Evolutionary conservation across 2,888 invertebrate genomes (phyloP), one percentile per base, ranked within the genome.

Genomic region (Dryocosmus kuriphilus): DNA sequence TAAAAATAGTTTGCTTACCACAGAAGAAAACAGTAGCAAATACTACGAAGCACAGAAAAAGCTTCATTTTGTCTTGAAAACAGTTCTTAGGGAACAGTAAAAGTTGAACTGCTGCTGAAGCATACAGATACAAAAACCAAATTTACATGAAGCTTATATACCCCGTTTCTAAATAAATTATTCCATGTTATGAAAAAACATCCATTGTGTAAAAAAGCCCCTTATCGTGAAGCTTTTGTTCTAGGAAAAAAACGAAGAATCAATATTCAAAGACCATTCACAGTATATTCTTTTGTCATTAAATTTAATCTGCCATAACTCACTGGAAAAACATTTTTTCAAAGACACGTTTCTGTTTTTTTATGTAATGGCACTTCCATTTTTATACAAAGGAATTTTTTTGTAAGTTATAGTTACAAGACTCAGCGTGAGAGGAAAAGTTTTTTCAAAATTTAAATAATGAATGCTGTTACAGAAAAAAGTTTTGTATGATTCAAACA

Each of bases 81-180:
- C 6, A n/a, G 51, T n/a, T 51, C n/a, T 8, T 51, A 51, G 19
- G 8, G n/a, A 7, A 51, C n/a, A 1, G 8, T n/a, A 1, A 8
- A n/a, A 7, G 6, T 41, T 41, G 51, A 51, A n/a, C 51, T 51
- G 19, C n/a, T 51, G 7, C 19, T 35, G 35, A 35, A 5, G 51
- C 51, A 19, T n/a, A n/a, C 51, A 7, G n/a, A 46, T 46, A n/a
- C n/a, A 51, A 51, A 7, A 51, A n/a, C 14, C 6, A 51, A 51
- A 51, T 51, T n/a, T 51, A n/a, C 8, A 7, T 51, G n/a, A 1
- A 51, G 6, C 0, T 51, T n/a, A 51, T 51, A 51, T 51, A 51
- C n/a, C 51, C 51, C n/a, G n/a, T 51, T 51, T 51, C n/a, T n/a
- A n/a, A 51, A 51, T 51, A 14, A n/a, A 51, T 51, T 51, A 51